Evolutionary conservation across 2,888 invertebrate genomes (phyloP), one percentile per base, ranked within the genome.

Genomic region (Lysandra bellargus): DNA sequence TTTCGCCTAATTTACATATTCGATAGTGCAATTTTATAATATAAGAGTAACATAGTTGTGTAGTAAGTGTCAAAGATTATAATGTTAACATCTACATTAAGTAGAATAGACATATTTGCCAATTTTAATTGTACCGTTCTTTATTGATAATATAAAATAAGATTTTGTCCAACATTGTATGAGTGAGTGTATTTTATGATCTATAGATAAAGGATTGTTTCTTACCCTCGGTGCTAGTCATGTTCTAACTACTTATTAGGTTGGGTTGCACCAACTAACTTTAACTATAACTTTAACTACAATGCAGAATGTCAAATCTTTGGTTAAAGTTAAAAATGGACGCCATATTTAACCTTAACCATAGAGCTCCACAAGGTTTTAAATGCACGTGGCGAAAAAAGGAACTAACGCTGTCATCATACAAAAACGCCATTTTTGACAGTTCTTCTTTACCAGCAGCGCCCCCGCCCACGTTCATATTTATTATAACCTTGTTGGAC

Each of bases 161-260:
- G 76, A 57, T 30, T 75, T 76, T 76, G 76, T 57, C 76, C 76
- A 76, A 76, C 64, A 53, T 57, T 76, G 53, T 76, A 53, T 17
- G 76, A 14, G 53, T 76, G 30, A 33, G 17, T 57, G 76, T 76
- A 44, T 44, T 74, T 73, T 40, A 75, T 75, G 75, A 74, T 49
- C 23, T 74, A 33, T 75, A 75, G 49, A 9, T 49, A 33, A 78
- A 77, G 60, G 57, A 80, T 69, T 61, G 60, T 40, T 80, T 82
- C 72, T 83, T 84, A 83, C 82, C 82, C 81, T 83, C 85, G 85
- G 85, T 86, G 86, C 87, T 88, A 88, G 87, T 88, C 87, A 87
- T 84, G 79, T 79, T 79, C 80, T 80, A 76, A 80, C 76, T 79
- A 78, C 77, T 78, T 69, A 53, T 33, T 76, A 33, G 23, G 23